These are phyloP conservation scores for Dicycla oo DNA, from an alignment of 2,888 invertebrate genomes.

Conservation along the genomic window DNA sequence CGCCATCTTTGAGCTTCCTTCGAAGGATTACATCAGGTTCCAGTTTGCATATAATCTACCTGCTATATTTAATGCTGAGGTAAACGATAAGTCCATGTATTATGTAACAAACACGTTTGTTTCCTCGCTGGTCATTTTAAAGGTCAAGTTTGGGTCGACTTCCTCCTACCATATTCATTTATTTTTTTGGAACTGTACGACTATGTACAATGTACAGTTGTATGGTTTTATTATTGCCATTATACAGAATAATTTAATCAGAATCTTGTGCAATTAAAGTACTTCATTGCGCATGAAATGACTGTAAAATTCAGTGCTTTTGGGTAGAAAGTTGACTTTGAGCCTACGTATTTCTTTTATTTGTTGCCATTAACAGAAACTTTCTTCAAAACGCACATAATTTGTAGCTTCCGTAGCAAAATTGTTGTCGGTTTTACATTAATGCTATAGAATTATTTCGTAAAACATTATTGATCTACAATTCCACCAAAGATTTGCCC, in stretches of 20 bases:
- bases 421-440: neutral
- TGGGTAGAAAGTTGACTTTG: conserved; percentile 38
- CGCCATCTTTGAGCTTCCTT: neutral
- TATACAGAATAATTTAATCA: conserved; percentile 9
- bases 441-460: neutral
- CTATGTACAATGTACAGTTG: neutral
- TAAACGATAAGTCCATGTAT: conserved; percentile 24
- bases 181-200: conserved; percentile 3
- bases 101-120: conserved; percentile 51
- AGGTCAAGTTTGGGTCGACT: conserved; percentile 55
- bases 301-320: conserved; percentile 20
- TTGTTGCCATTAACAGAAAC: conserved; percentile 6
- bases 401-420: neutral
- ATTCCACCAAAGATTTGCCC: neutral
- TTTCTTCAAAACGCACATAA: conserved; percentile 5
- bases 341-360: conserved; percentile 2
- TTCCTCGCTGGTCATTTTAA: conserved; percentile 14
- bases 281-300: conserved; percentile 43
- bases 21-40: neutral
- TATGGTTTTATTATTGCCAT: conserved; percentile 29
- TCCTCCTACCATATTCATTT: conserved; percentile 27
- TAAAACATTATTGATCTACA: neutral
- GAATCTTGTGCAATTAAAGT: conserved; percentile 26
- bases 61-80: conserved; percentile 5
- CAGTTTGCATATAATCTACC: neutral